Evolutionary conservation across 2,113 vertebrate species (phyloP), one percentile per base, ranked within the genome.

Genomic region (Struthio camelus): DNA sequence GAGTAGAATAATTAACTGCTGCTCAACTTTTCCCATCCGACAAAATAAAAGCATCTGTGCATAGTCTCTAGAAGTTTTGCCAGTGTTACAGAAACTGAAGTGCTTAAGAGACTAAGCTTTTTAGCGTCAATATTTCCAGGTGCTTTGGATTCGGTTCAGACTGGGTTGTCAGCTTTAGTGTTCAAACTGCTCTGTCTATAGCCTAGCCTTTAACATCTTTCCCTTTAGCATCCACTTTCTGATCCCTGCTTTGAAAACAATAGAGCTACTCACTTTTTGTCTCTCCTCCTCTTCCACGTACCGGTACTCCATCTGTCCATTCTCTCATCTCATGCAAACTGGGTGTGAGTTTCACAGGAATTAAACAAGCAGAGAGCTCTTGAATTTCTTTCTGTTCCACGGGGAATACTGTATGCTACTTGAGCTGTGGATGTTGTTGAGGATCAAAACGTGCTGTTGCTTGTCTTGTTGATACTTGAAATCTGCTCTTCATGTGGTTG

Each of bases 101-200:
- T 65, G 11, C 11, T 90, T 44, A 3, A 20, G 51, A 34, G 69
- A 28, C 16, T 30, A 59, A 90, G 18, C 15, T 69, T 92, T 84
- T 95, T 40, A 53, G 70, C 34, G 9, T 72, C 46, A 64, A 17
- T 51, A 28, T 87, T 76, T 81, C 48, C 61, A 69, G 30, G 22
- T 38, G 32, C 7, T 0, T 58, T 62, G 25, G 61, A 89, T 93
- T 92, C 65, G 73, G 48, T 89, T 94, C 48, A 80, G 62, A 28
- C 66, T 23, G 58, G 66, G 30, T 92, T 50, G 89, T 87, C 1
- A 0, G 46, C 81, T 89, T 93, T 94, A 81, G 89, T 89, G 61
- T 87, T 91, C 73, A 70, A 89, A 44, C 51, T 95, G 91, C 69
- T 95, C 53, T 40, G 27, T 77, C 67, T 94, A 50, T 93, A 85